These are phyloP conservation scores for Epinotia bilunana DNA, from an alignment of 2,888 invertebrate genomes.

Conservation along the genomic window DNA sequence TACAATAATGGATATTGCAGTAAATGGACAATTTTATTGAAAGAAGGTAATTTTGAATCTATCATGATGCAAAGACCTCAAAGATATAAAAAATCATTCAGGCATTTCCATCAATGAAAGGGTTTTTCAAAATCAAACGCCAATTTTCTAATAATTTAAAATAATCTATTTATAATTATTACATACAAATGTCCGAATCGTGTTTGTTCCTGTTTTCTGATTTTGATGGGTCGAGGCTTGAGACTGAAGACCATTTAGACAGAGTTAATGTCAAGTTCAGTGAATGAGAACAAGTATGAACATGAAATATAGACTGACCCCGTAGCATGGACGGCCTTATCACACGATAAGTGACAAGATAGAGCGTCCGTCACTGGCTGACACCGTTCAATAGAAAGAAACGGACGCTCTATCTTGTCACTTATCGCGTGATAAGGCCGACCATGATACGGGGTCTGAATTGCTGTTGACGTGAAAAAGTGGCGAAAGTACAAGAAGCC, in stretches of 20 bases:
- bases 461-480: constrained; percentile 19
- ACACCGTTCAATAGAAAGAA: too few species aligned
- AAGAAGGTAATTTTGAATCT: constrained; percentile 3
- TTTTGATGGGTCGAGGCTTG: constrained; percentile 30
- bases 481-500: constrained; percentile 14
- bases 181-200: constrained; percentile 34
- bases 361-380: too few species aligned
- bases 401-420: too few species aligned
- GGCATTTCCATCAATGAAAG: constrained; percentile 31
- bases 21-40: neutral
- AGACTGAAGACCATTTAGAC: constrained; percentile 33
- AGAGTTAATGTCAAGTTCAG: constrained; percentile 19
- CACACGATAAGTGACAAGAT: too few species aligned
- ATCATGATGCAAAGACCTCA: constrained; percentile 27
- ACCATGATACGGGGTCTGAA: too few species aligned
- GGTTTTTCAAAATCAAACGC: constrained; percentile 9
- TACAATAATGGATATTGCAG: neutral
- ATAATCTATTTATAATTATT: constrained; percentile 8
- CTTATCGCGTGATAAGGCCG: too few species aligned
- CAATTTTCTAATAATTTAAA: constrained; percentile 20
- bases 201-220: constrained; percentile 35
- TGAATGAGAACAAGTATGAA: constrained; percentile 19
- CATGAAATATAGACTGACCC: constrained; percentile 18
- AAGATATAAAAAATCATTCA: constrained; percentile 8
- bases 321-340: too few species aligned